Conservation (phyloP, 2,888 invertebrate species). For the Hydriomena furcata region DNA sequence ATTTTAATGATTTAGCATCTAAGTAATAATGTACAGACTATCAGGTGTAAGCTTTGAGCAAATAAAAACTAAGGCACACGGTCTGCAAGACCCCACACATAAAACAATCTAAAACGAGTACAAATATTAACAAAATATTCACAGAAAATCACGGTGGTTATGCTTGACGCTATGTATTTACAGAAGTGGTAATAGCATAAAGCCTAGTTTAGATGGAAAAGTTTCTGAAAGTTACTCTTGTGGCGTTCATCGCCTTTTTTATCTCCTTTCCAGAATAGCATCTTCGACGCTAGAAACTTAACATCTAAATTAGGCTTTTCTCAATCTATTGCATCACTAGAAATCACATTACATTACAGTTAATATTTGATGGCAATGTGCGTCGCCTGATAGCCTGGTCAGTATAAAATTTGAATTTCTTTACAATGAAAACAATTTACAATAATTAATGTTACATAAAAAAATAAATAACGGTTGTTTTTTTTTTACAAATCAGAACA, state of each 20-base stretch:
- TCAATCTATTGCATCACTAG: slow-evolving; percentile 26
- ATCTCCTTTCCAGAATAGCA: too few species aligned
- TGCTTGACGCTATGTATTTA: slow-evolving; percentile 31
- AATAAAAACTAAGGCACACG: slow-evolving; percentile 77
- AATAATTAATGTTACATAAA: slow-evolving; percentile 64
- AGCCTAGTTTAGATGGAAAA: too few species aligned
- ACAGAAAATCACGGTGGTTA: slow-evolving; percentile 55
- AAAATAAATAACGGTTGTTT: slow-evolving; percentile 80
- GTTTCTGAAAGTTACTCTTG: too few species aligned
- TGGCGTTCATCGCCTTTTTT: too few species aligned
- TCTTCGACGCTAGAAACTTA: too few species aligned
- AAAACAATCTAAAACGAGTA: slow-evolving; percentile 37
- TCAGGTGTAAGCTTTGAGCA: slow-evolving; percentile 72
- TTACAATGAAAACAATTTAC: slow-evolving; percentile 63
- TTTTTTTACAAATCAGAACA: slow-evolving; percentile 80
- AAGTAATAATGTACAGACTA: slow-evolving; percentile 59
- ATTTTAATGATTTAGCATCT: slow-evolving; percentile 41
- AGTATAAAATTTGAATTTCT: slow-evolving; percentile 51
- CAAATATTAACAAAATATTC: slow-evolving; percentile 41
- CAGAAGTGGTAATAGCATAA: slow-evolving; percentile 20
- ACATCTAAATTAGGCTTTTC: slow-evolving; percentile 19
- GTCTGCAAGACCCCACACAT: slow-evolving; percentile 60
- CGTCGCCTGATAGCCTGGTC: slow-evolving; percentile 65
- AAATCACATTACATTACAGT: slow-evolving; percentile 27
- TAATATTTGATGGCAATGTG: slow-evolving; percentile 34